A percentile compares a stretch with the other conserved stretches of the same genome.
Evolutionary conservation across 2,113 vertebrate species (phyloP).

Genomic region (Corythornis madagascariensis): DNA sequence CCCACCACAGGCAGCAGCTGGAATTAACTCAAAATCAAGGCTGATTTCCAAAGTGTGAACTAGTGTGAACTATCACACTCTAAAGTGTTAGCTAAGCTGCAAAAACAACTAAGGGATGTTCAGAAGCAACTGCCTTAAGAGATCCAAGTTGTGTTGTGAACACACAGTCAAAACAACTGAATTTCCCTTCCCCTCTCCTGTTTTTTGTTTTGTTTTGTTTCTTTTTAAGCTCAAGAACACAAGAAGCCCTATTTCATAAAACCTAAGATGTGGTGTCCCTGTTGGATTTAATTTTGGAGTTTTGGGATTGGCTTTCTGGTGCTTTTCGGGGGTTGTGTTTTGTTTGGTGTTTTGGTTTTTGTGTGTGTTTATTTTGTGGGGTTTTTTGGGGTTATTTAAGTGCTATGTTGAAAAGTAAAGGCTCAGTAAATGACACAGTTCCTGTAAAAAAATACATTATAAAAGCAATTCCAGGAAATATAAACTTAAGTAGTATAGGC

Average conservation of each 20-base stretch:
- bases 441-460: neutral
- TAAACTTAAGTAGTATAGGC: neutral
- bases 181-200: neutral
- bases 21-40: neutral
- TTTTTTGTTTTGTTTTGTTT: neutral
- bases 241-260: neutral
- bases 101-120: neutral
- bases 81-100: neutral
- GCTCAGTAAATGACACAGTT: neutral
- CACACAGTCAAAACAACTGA: neutral
- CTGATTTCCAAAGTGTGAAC: neutral
- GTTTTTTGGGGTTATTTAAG: neutral
- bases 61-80: neutral
- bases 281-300: neutral
- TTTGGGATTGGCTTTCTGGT: no score
- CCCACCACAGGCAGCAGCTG: neutral
- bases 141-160: neutral
- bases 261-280: neutral
- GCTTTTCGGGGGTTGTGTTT: neutral
- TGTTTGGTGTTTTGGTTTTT: neutral
- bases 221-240: neutral
- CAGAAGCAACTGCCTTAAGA: neutral
- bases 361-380: neutral
- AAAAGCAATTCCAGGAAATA: slow-evolving; percentile 43
- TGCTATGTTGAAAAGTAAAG: neutral